Base-by-base conservation (phyloP, 2,888 invertebrate species). In the Halocaridina rubra region DNA sequence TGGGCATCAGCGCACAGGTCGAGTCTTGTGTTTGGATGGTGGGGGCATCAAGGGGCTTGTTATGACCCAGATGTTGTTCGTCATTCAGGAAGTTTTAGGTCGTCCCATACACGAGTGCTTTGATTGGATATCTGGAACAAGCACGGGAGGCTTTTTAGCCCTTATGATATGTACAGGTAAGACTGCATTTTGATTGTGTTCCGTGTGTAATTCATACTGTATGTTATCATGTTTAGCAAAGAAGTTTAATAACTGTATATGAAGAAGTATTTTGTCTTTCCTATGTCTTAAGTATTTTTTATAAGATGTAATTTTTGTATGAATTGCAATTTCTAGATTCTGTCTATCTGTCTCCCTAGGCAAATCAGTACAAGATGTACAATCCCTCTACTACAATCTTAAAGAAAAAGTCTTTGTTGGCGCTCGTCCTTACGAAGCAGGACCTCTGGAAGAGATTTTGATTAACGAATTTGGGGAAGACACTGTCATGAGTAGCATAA, bases 31-130 rank as follows among this genome's bases (percentile, higher is more conserved):
- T 89, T 92, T 99, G 57, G 99, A 99, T 91, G 99, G 99, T 1
- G 99, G 99, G 16, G 99, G 99, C 0, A 98, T 99, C 88, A 93
- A 97, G 19, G 99, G 97, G 0, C 90, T 98, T 13, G 94, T 97
- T 0, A 91, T 97, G 5, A 94, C 96, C 0, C 95, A 96, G 90
- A 93, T 95, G 89, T 92, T 97, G 0, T 91, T 96, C 10, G 95
- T 94, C 90, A 91, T 97, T 39, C 96, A 97, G 90, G 93, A 93
- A 76, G 91, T 93, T 0, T 24, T 85, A 64, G 89, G 88, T 67
- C 89, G 32, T 82, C 96, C 97, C 0, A 94, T 98, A 61, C 92
- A 94, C 29, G 93, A 96, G 13, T 95, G 96, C 90, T 99, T 99
- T 91, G 99, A 99, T 91, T 99, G 98, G 98, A 93, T 99, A 13